A percentile compares a stretch with the other conserved stretches of the same genome.
phyloP scores from a whole-genome alignment of 2,797 vertebrate genomes.

The Morus bassanus region DNA sequence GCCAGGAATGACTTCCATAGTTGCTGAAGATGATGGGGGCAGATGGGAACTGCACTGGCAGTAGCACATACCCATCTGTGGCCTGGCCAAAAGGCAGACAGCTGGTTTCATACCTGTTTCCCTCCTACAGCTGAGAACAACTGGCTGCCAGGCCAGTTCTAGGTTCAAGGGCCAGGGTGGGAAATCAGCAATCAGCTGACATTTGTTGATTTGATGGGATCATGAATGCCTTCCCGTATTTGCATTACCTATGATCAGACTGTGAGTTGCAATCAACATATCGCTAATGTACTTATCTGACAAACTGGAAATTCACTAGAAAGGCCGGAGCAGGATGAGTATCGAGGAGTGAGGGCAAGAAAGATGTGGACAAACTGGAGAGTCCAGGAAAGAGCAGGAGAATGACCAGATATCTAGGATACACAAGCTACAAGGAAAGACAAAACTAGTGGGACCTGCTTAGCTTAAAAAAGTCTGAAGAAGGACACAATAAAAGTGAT shows the following conservation, averaged over 20 bases:
- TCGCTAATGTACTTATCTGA: background rate
- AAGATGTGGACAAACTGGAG: background rate
- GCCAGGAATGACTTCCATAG: background rate
- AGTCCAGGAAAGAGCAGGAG: background rate
- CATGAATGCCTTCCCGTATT: background rate
- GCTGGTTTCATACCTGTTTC: background rate
- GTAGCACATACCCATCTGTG: background rate
- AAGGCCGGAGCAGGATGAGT: background rate
- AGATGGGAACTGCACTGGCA: background rate
- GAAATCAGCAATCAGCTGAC: background rate
- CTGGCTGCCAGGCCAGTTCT: background rate
- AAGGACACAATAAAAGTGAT: background rate
- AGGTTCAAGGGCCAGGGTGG: background rate
- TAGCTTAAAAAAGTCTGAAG: background rate
- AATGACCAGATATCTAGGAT: background rate
- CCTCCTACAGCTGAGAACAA: background rate
- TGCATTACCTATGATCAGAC: background rate
- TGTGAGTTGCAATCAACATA: background rate
- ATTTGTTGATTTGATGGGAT: background rate
- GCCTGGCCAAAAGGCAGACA: background rate
- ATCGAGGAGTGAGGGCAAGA: background rate
- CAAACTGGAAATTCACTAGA: background rate
- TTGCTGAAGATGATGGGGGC: background rate
- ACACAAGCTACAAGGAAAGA: background rate
- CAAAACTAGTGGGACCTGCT: background rate